These are phyloP conservation scores for Eristalis pertinax DNA, from an alignment of 2,888 invertebrate genomes.

Conservation along the genomic window DNA sequence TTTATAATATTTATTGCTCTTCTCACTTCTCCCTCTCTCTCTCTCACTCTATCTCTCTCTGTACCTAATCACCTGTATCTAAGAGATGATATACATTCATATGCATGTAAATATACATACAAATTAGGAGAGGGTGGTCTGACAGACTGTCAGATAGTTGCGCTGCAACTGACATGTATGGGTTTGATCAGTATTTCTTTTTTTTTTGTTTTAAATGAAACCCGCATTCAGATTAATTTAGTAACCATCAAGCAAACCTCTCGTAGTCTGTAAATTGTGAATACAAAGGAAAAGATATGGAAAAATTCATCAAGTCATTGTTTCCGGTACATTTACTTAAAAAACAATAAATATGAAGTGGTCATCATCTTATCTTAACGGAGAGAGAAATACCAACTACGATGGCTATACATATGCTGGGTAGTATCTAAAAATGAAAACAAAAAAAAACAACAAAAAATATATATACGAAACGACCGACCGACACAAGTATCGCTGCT, in stretches of 20 bases:
- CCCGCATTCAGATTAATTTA: slow-evolving; percentile 64
- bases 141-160: not conserved
- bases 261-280: not conserved
- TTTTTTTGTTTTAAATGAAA: not conserved
- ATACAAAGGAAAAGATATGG: slow-evolving; percentile 13
- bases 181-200: not conserved
- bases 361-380: slow-evolving; percentile 48
- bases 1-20: too few relatives aligned
- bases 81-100: not conserved
- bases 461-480: too few relatives aligned
- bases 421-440: not conserved
- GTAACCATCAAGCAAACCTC: slow-evolving; percentile 6
- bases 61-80: slow-evolving; percentile 22
- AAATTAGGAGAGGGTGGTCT: not conserved
- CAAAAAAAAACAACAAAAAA: not conserved
- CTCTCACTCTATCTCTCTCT: not conserved
- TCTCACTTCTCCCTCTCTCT: not conserved
- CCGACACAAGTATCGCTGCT: not conserved
- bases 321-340: slow-evolving; percentile 65
- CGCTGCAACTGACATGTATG: not conserved
- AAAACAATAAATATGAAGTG: slow-evolving; percentile 64
- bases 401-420: not conserved
- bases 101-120: not conserved
- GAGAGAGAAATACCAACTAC: not conserved
- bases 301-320: slow-evolving; percentile 59